Evolutionary conservation across 1,140 invertebrate genomes (phyloP).

Genomic region (Bombyx mandarina): DNA sequence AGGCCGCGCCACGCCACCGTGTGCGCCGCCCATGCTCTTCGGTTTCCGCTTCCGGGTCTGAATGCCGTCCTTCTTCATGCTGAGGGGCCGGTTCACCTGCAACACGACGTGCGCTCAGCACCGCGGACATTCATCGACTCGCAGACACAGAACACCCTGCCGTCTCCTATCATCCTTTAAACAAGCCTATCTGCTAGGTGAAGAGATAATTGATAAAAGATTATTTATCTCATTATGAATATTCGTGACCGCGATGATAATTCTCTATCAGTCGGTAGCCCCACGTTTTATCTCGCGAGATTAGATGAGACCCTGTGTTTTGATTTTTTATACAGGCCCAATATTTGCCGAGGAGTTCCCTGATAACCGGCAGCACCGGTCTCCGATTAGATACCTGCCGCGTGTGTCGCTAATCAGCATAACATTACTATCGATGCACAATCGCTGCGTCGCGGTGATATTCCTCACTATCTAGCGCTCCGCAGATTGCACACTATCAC

Average conservation of each 20-base stretch:
- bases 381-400: slow-evolving; percentile 54
- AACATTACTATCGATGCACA: slow-evolving; percentile 32
- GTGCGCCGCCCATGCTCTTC: slow-evolving; percentile 72
- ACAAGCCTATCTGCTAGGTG: slow-evolving; percentile 62
- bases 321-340: slow-evolving; percentile 64
- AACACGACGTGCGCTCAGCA: slow-evolving; percentile 14
- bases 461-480: slow-evolving; percentile 19
- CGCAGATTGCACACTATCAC: background rate
- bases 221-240: slow-evolving; percentile 71
- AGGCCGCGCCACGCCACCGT: slow-evolving; percentile 29
- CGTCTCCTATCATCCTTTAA: slow-evolving; percentile 63
- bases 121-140: too few relatives aligned
- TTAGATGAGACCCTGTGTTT: slow-evolving; percentile 69
- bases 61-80: slow-evolving; percentile 97
- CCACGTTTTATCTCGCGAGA: slow-evolving; percentile 66
- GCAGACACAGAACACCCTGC: too few relatives aligned
- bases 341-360: slow-evolving; percentile 68
- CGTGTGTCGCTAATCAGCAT: slow-evolving; percentile 9
- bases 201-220: slow-evolving; percentile 70
- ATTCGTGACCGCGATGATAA: slow-evolving; percentile 66
- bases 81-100: slow-evolving; percentile 87
- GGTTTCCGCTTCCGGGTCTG: slow-evolving; percentile 94
- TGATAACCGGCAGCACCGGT: slow-evolving; percentile 46
- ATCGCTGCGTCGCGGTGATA: slow-evolving; percentile 8
- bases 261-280: slow-evolving; percentile 69